phyloP scores from a whole-genome alignment of 2,797 vertebrate species.

The Ptychobarbus kaznakovi region DNA sequence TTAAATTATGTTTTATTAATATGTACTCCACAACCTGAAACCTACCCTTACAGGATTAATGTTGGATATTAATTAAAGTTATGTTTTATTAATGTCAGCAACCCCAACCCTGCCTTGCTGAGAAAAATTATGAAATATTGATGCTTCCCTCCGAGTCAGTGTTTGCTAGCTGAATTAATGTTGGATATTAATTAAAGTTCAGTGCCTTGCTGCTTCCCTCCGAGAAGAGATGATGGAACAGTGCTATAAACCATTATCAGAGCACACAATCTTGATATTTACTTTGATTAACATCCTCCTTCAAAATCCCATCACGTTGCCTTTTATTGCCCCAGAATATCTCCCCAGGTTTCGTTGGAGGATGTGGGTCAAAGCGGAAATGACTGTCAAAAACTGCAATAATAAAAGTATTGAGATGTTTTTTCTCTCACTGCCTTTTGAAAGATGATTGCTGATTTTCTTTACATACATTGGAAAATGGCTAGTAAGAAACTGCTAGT shows the following conservation, averaged over 20 bases:
- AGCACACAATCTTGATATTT: slow-evolving; percentile 54
- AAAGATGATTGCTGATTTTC: slow-evolving; percentile 32
- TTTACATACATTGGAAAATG: background rate
- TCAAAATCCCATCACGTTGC: slow-evolving; percentile 33
- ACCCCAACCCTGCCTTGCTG: too few relatives aligned
- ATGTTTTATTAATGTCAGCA: too few relatives aligned
- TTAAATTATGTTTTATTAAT: too few relatives aligned
- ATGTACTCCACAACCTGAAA: too few relatives aligned
- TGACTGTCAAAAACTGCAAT: slow-evolving; percentile 48
- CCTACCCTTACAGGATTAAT: too few relatives aligned
- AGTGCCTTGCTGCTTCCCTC: slow-evolving; percentile 43
- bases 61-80: too few relatives aligned
- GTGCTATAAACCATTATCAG: slow-evolving; percentile 56
- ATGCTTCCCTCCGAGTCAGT: too few relatives aligned
- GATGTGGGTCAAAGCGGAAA: slow-evolving; percentile 50
- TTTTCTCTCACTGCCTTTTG: background rate
- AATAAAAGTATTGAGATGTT: slow-evolving; percentile 40
- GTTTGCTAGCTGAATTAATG: too few relatives aligned
- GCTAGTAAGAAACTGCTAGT: background rate
- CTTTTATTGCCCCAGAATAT: slow-evolving; percentile 44
- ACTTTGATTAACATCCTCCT: slow-evolving; percentile 55
- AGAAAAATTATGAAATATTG: too few relatives aligned
- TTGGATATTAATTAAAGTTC: slow-evolving; percentile 62
- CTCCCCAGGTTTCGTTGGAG: slow-evolving; percentile 21
- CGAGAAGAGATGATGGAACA: slow-evolving; percentile 32